Conservation (phyloP, 2,113 vertebrate genomes). For the Cyprinodon tularosa region DNA sequence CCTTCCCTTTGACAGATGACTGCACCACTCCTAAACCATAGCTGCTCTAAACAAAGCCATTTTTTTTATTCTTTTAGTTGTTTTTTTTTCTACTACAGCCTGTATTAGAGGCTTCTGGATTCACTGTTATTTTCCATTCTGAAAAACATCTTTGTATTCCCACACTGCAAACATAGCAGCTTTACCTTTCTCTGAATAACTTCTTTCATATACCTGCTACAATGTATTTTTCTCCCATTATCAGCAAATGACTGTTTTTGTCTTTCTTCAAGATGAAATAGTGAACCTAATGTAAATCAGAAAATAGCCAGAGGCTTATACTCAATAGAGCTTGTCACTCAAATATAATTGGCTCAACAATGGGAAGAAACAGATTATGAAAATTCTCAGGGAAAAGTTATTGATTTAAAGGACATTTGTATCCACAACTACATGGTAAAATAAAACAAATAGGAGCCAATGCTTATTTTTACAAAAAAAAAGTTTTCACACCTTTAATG, state of each 20-base stretch:
- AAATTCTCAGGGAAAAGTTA: conserved; percentile 50
- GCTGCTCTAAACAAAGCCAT: not conserved
- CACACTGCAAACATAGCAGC: conserved; percentile 28
- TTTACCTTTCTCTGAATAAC: conserved; percentile 63
- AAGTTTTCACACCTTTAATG: not conserved
- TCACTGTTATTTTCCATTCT: conserved; percentile 28
- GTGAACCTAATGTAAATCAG: conserved; percentile 63
- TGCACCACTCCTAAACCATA: not conserved
- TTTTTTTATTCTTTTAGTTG: not conserved
- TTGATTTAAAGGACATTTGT: conserved; percentile 39
- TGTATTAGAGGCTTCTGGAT: conserved; percentile 9
- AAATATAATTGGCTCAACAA: conserved; percentile 78
- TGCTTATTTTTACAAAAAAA: not conserved
- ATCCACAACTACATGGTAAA: not conserved
- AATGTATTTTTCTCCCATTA: conserved; percentile 64
- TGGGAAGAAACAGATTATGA: conserved; percentile 55
- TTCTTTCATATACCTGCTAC: conserved; percentile 64
- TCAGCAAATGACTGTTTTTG: conserved; percentile 58
- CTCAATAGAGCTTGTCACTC: conserved; percentile 74
- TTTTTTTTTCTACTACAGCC: conserved; percentile 17
- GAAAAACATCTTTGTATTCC: conserved; percentile 41
- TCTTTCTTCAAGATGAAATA: conserved; percentile 55
- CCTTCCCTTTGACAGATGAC: not conserved
- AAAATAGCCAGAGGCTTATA: conserved; percentile 66
- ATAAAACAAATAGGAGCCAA: not conserved